These are phyloP conservation scores for Butastur rufipennis DNA, from an alignment of 2,113 vertebrate genomes.

Conservation along the genomic window DNA sequence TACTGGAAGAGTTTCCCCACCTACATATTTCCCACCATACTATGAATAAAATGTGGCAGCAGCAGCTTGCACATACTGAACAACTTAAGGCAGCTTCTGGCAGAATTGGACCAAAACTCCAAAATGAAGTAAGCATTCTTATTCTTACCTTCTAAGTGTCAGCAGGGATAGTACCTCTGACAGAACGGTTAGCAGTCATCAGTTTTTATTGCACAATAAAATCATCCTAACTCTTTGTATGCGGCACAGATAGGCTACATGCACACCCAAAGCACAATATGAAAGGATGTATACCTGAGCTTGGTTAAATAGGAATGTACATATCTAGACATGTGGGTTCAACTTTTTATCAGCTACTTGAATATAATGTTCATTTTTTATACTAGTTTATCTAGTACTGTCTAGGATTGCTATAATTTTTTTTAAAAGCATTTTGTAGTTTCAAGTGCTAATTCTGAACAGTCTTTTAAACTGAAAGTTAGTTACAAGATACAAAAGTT, in stretches of 20 bases:
- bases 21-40: slow-evolving; percentile 82
- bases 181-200: background rate
- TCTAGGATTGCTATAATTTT: background rate
- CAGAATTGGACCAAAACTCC: slow-evolving; percentile 71
- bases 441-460: background rate
- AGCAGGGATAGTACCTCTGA: background rate
- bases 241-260: background rate
- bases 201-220: background rate
- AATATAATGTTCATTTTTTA: background rate
- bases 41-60: slow-evolving; percentile 86
- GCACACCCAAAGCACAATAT: background rate
- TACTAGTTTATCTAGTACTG: background rate
- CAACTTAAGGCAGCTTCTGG: slow-evolving; percentile 70
- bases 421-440: background rate
- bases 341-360: background rate
- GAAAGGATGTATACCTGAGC: background rate
- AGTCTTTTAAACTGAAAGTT: background rate
- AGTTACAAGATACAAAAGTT: background rate
- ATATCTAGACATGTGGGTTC: accelerated
- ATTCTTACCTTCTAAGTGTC: background rate
- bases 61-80: slow-evolving; percentile 84
- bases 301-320: background rate
- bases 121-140: slow-evolving; percentile 75
- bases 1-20: slow-evolving; percentile 87
- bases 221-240: no score